phyloP scores from a whole-genome alignment of 2,888 invertebrate genomes.

The Agriopis aurantiaria region DNA sequence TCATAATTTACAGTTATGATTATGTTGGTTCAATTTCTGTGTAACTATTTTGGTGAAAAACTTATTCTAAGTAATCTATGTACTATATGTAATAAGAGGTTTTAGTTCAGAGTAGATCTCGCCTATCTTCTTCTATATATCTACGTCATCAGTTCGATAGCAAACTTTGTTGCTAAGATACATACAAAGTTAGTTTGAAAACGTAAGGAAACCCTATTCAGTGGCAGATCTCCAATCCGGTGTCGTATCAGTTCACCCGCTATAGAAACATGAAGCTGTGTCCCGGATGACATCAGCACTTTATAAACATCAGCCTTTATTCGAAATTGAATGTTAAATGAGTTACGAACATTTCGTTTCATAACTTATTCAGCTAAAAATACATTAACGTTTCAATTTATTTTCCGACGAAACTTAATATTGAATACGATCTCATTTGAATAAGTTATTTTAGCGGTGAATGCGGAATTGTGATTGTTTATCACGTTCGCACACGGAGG shows the following conservation, averaged over 20 bases:
- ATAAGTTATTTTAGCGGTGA: slow-evolving; percentile 52
- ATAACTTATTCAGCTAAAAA: slow-evolving; percentile 39
- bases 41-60: neutral
- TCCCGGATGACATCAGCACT: slow-evolving; percentile 35
- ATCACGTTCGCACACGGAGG: slow-evolving; percentile 30
- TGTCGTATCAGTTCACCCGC: slow-evolving; percentile 28
- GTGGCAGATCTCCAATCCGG: slow-evolving; percentile 28
- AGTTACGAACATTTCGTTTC: slow-evolving; percentile 33
- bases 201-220: slow-evolving; percentile 38
- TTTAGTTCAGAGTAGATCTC: neutral
- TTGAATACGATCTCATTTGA: slow-evolving; percentile 52
- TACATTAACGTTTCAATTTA: slow-evolving; percentile 54
- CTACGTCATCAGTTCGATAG: slow-evolving; percentile 11
- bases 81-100: no score
- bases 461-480: slow-evolving; percentile 43
- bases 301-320: slow-evolving; percentile 30
- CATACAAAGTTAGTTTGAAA: slow-evolving; percentile 36
- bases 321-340: slow-evolving; percentile 33
- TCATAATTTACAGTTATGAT: neutral
- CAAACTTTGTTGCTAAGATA: slow-evolving; percentile 34
- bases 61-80: neutral
- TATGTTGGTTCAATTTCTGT: neutral
- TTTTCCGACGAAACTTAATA: slow-evolving; percentile 48
- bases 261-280: slow-evolving; percentile 28
- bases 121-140: neutral